Base-by-base conservation (phyloP, 1,140 invertebrate species). In the Wasmannia auropunctata region DNA sequence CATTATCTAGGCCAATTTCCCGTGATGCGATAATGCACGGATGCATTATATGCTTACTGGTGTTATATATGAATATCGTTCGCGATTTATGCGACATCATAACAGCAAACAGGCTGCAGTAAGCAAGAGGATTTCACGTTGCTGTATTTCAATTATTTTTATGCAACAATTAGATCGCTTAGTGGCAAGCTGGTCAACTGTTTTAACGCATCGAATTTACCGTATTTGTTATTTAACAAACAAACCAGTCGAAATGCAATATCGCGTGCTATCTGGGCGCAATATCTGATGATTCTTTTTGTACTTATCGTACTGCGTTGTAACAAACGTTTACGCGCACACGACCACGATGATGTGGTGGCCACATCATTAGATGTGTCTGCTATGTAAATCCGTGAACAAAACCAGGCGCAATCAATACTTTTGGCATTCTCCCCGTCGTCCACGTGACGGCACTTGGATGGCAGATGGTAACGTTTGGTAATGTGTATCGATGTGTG, bases 1-100 rank as follows among this genome's bases (percentile, higher is more conserved):
- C 37, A 76, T 76, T 76, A 76, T 76, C 37, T 60, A 60, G 37
- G 58, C 74, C 74, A 60, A 56, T 60, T 76, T 76, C 54, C 56
- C 22, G 34, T 28, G 5, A 56, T 51, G 54, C 22, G 54, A 76
- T 76, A 60, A 76, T 60, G 74, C 56, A 46, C 10, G 37, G 25
- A 7, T 76, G 37, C 25, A 60, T 76, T 76, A 60, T 22, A 4
- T 40, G 56, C 28, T 25, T 70, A 14, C 34, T 14, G 54, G 16
- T 76, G 60, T 60, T 60, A 60, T 76, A 62, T 60, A n/a, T 37
- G 72, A 76, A 43, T 58, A n/a, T n/a, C n/a, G n/a, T n/a, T 40
- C 0, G 8, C 37, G 34, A 60, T 76, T 76, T 76, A 60, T n/a
- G 72, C 72, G 22, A 25, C 19, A 75, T 75, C 11, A n/a, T 56